phyloP scores from a whole-genome alignment of 2,797 vertebrate species.

The Poecilia wingei region DNA sequence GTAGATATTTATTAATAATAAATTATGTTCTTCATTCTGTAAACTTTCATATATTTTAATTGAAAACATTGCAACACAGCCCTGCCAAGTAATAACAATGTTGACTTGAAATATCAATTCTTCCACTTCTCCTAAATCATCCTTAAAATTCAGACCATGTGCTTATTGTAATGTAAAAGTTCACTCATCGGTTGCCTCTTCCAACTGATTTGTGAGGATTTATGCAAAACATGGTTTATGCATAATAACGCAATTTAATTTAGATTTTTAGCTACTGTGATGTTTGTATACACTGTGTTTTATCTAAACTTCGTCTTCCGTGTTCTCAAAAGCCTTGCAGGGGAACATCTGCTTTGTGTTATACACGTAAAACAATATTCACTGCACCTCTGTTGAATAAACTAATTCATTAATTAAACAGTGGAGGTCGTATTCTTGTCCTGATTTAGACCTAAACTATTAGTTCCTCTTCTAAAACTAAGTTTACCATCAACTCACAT shows the following conservation, averaged over 20 bases:
- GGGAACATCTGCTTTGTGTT: neutral
- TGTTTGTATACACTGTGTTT: neutral
- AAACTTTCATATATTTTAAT: neutral
- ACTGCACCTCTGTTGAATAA: neutral
- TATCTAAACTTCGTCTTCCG: neutral
- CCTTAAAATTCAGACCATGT: neutral
- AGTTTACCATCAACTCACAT: neutral
- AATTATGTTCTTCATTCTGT: neutral
- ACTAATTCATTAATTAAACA: neutral
- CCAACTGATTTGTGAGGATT: neutral
- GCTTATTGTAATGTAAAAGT: neutral
- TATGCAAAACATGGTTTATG: neutral
- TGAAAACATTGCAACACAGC: neutral
- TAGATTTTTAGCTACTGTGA: neutral
- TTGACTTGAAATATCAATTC: neutral
- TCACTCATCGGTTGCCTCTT: neutral
- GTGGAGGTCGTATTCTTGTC: neutral
- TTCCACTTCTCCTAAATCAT: neutral
- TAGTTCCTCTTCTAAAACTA: neutral
- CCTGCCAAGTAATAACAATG: neutral
- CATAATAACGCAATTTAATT: neutral
- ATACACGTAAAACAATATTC: neutral
- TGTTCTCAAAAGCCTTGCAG: neutral
- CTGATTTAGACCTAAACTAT: neutral
- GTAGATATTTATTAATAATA: neutral